phyloP scores from a whole-genome alignment of 2,888 invertebrate species.

The Caenorhabditis sp. region DNA sequence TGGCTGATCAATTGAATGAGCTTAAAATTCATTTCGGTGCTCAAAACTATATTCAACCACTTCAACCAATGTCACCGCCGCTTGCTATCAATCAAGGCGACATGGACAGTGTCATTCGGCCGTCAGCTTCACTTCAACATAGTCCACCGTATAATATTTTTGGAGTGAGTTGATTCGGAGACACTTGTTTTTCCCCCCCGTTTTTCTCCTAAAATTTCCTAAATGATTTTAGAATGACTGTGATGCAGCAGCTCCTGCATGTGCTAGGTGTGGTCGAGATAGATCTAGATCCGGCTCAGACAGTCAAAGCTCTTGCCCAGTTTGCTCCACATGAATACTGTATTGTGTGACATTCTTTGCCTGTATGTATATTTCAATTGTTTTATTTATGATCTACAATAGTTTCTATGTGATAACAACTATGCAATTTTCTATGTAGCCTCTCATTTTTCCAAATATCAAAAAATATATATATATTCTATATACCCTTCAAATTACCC shows the following conservation, averaged over 20 bases:
- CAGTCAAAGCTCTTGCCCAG: constrained; percentile 37
- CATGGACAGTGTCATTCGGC: constrained; percentile 37
- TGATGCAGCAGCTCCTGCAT: constrained; percentile 46
- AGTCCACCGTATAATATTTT: constrained; percentile 51
- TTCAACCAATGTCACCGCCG: constrained; percentile 4
- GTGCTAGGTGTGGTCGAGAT: constrained; percentile 57
- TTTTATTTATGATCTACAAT: constrained; percentile 7
- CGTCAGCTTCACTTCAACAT: constrained; percentile 34
- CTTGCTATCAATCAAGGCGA: constrained; percentile 7
- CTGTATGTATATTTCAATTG: constrained; percentile 5
- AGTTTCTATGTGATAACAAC: background rate
- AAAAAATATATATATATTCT: background rate
- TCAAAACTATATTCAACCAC: background rate
- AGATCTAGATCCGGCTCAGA: constrained; percentile 41
- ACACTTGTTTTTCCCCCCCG: constrained; percentile 1
- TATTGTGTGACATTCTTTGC: background rate
- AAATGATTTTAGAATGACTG: constrained; percentile 28
- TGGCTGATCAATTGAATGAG: constrained; percentile 23
- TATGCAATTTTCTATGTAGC: constrained; percentile 5
- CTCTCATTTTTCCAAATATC: background rate
- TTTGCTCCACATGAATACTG: constrained; percentile 31
- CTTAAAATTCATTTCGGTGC: background rate
- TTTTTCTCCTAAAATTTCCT: background rate
- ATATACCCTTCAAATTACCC: background rate
- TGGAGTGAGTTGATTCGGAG: constrained; percentile 33